Evolutionary conservation across 2,113 vertebrate species (phyloP), one percentile per base, ranked within the genome.

Genomic region (Calonectris borealis): DNA sequence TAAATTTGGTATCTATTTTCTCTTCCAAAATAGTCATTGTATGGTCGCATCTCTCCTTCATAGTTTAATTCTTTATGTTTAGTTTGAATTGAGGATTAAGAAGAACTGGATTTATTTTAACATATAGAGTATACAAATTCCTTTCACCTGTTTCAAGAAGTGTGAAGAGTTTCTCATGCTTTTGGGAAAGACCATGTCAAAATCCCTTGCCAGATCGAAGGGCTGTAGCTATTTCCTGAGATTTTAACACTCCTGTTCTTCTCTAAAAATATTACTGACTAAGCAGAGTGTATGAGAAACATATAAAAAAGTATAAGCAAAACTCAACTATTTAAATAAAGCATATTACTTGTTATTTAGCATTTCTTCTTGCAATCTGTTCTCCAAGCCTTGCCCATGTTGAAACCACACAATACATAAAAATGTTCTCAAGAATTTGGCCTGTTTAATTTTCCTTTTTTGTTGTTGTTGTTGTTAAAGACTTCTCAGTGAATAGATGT

Each of bases 21-120:
- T 46, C 11, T 82, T 69, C 22, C 4, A 68, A 58, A 61, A 34
- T 42, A 5, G 3, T 83, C 16, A 38, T 68, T 57, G 3, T 52
- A 11, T 24, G 6, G 5, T 68, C 0, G 0, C 1, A 5, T 55
- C 7, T 31, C 2, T 61, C n/a, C 13, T 71, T 73, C 21, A 4
- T 10, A 13, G 17, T 61, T 68, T 38, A 68, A 32, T 71, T 44
- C 5, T 52, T 77, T 42, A 10, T 12, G 0, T 83, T 60, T 82
- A 51, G 31, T 78, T 83, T 38, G 24, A 88, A 64, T 8, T 14
- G n/a, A 44, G 60, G 14, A 80, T 49, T 58, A 18, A 40, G 60
- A 70, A 83, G 18, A 13, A 7, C 2, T 42, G 13, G 73, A 48
- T 2, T 58, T 75, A 62, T 75, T 94, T 82, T 66, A 62, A 48